These are phyloP conservation scores for Trematomus bernacchii DNA, from an alignment of 2,797 vertebrate species.

Conservation along the genomic window DNA sequence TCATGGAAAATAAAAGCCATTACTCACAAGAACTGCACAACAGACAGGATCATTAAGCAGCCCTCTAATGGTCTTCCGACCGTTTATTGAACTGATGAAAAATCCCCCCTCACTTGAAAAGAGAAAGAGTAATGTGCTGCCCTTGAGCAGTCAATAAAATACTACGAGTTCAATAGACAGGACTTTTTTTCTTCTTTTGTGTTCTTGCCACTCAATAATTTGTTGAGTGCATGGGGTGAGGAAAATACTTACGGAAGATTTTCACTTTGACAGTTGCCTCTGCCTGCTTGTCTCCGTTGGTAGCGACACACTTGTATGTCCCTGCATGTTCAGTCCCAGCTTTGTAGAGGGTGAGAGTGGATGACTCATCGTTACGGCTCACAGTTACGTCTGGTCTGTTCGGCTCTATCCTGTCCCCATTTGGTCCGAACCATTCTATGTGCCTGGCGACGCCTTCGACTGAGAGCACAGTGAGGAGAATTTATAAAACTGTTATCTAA, in stretches of 20 bases:
- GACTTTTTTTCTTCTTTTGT: slow-evolving; percentile 34
- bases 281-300: slow-evolving; percentile 87
- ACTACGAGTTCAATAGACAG: slow-evolving; percentile 66
- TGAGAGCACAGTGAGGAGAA: slow-evolving; percentile 68
- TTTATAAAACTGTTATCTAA: slow-evolving; percentile 34
- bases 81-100: slow-evolving; percentile 83
- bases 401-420: slow-evolving; percentile 90
- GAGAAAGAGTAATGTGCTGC: slow-evolving; percentile 75
- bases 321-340: slow-evolving; percentile 92
- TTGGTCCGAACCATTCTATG: slow-evolving; percentile 96
- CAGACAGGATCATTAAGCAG: slow-evolving; percentile 83
- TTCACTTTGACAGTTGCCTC: slow-evolving; percentile 96
- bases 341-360: slow-evolving; percentile 96
- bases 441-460: slow-evolving; percentile 92
- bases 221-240: neutral
- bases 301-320: slow-evolving; percentile 95
- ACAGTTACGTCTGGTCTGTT: slow-evolving; percentile 94
- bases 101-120: slow-evolving; percentile 77
- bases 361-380: slow-evolving; percentile 91
- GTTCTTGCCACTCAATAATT: slow-evolving; percentile 42
- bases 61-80: slow-evolving; percentile 78
- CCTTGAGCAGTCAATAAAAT: slow-evolving; percentile 81
- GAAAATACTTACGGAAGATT: slow-evolving; percentile 92
- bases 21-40: slow-evolving; percentile 78
- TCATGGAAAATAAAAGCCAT: slow-evolving; percentile 80